Evolutionary conservation across 1,140 invertebrate species (phyloP), one percentile per base, ranked within the genome.

Genomic region (Monochamus saltuarius): DNA sequence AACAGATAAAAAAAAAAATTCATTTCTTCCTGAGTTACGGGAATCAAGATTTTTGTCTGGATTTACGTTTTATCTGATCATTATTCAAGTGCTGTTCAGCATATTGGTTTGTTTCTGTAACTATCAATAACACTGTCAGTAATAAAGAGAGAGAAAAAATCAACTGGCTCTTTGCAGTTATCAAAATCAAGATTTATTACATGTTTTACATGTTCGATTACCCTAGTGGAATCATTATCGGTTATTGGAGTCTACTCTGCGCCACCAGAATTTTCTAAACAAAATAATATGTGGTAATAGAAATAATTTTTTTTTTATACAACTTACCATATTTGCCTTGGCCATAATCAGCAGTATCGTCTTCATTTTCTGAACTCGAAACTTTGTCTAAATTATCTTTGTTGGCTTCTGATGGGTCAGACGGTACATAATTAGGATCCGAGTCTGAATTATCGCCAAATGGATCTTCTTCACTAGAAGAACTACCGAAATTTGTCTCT

Each of bases 61-160:
- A n/a, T 22, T 35, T 49, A 49, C 47, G 13, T 22, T 35, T 50
- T 13, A 35, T 13, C 13, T 13, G n/a, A 14, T 22, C 17, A 17
- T 7, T 11, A 22, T 50, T 50, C 34, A 50, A 7, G 13, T 35
- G 13, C 22, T 50, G 47, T 22, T 14, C 13, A 50, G 19, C 47
- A 50, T 50, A 34, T 22, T 6, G 13, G n/a, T 50, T 50, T 50
- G 47, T 50, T 22, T 50, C 3, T 14, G 10, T 13, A 34, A 35
- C 47, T 50, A 22, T 50, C 47, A 13, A 50, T 22, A 29, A 50
- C 22, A 11, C 22, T 13, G n/a, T 50, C 14, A 22, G 14, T 22
- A 13, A 50, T 13, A 50, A 34, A 50, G n/a, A 50, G 22, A 16
- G 8, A 8, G 0, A 29, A 50, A 16, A 50, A 14, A 50, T 11